Conservation (phyloP, 2,797 vertebrate species). For the Myripristis murdjan region DNA sequence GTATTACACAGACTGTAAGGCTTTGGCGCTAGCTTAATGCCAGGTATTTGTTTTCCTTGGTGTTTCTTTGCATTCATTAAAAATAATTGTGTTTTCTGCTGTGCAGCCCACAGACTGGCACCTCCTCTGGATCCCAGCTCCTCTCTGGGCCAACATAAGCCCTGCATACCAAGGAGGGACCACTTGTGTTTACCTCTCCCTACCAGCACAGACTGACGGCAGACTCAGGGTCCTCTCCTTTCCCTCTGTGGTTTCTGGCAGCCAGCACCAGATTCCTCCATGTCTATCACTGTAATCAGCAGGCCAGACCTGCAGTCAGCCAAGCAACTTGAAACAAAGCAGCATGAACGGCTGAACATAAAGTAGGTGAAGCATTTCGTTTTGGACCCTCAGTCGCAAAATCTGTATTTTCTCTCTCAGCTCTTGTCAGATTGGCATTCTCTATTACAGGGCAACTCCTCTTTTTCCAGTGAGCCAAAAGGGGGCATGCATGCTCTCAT, state of each 20-base stretch:
- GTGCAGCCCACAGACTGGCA: slow-evolving; percentile 69
- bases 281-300: slow-evolving; percentile 91
- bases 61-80: slow-evolving; percentile 72
- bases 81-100: slow-evolving; percentile 78
- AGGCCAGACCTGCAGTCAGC: slow-evolving; percentile 86
- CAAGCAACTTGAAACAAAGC: slow-evolving; percentile 83
- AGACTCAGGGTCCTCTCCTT: slow-evolving; percentile 84
- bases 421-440: slow-evolving; percentile 31
- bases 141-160: slow-evolving; percentile 74
- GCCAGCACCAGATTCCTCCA: slow-evolving; percentile 86
- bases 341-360: slow-evolving; percentile 70
- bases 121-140: slow-evolving; percentile 63
- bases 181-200: slow-evolving; percentile 88
- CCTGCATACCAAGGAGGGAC: slow-evolving; percentile 86
- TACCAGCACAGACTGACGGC: slow-evolving; percentile 76
- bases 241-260: slow-evolving; percentile 89
- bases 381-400: slow-evolving; percentile 45
- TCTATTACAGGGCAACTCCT: slow-evolving; percentile 17
- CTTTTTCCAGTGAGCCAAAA: slow-evolving; percentile 77
- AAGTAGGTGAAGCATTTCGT: slow-evolving; percentile 66
- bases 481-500: slow-evolving; percentile 84
- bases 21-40: slow-evolving; percentile 32
- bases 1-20: slow-evolving; percentile 15
- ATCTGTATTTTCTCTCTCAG: slow-evolving; percentile 52
- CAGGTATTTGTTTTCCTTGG: slow-evolving; percentile 64